A percentile compares a stretch with the other conserved stretches of the same genome.
phyloP scores from a whole-genome alignment of 2,888 invertebrate genomes.

The Apantesis nais region DNA sequence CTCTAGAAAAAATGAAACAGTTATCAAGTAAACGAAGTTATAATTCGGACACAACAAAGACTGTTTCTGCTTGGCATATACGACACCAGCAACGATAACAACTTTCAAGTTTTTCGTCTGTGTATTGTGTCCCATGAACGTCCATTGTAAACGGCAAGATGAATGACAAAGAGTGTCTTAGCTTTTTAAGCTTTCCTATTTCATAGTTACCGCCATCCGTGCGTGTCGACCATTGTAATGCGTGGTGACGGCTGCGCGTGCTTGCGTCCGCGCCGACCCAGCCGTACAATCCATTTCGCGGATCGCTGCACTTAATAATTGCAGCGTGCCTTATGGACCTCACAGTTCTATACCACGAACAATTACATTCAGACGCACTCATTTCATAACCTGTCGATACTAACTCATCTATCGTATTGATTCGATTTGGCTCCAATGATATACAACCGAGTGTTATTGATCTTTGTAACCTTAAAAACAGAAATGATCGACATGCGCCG shows the following conservation, averaged over 20 bases:
- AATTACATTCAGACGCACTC: constrained; percentile 40
- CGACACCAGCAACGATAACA: constrained; percentile 5
- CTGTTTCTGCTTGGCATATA: constrained; percentile 8
- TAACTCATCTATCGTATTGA: constrained; percentile 55
- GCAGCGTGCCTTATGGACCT: constrained; percentile 55
- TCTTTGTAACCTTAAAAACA: constrained; percentile 49
- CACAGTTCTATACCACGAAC: constrained; percentile 58
- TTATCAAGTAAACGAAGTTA: neutral
- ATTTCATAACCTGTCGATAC: constrained; percentile 66
- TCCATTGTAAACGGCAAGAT: constrained; percentile 17
- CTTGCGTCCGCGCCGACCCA: constrained; percentile 46
- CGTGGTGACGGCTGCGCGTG: constrained; percentile 42
- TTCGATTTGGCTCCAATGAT: constrained; percentile 61
- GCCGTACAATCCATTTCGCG: constrained; percentile 68
- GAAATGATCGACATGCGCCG: constrained; percentile 39
- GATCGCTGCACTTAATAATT: constrained; percentile 72
- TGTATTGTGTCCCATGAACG: neutral
- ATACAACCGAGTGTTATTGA: constrained; percentile 54
- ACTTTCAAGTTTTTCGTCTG: neutral
- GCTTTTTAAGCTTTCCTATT: constrained; percentile 49
- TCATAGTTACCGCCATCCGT: constrained; percentile 51
- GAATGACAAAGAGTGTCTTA: constrained; percentile 22
- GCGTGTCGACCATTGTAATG: constrained; percentile 50
- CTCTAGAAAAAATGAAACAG: neutral
- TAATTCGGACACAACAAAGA: constrained; percentile 3